Evolutionary conservation across 2,113 vertebrate species (phyloP), one percentile per base, ranked within the genome.

Genomic region (Muntiacus reevesi): DNA sequence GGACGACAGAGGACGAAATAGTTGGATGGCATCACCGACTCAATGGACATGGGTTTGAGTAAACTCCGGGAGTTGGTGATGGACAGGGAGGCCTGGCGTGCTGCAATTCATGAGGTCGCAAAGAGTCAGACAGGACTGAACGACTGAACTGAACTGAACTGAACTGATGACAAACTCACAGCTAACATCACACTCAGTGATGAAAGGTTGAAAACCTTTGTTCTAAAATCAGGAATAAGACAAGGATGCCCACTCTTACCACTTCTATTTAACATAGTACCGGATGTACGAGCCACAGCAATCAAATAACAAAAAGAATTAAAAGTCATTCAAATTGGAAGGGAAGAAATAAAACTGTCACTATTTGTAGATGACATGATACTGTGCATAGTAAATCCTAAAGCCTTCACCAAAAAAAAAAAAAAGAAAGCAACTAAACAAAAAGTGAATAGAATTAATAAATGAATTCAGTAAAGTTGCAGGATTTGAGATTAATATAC

Each of bases 101-200:
- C 33, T 67, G 64, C 2, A 0, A 0, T 36, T 36, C 33, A 36
- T 67, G 64, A n/a, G 64, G 17, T 36, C 64, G 19, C 64, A 71
- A 36, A 71, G n/a, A 21, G 64, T 71, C 1, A 0, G n/a, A 71
- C n/a, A 71, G 0, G 1, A 67, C 33, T 21, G n/a, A 67, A 8
- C 0, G 0, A 11, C 17, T 67, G 64, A 67, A 67, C 33, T 52
- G 52, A 40, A n/a, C n/a, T n/a, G n/a, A 52, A 52, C 52, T 67
- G 17, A 71, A 45, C 43, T 15, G 43, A 78, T 78, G 14, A 30
- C 43, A 78, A 5, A 47, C 14, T 28, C 74, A 17, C 43, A 78
- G 74, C 25, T 47, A 47, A 78, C 43, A 78, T 47, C 74, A 78
- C 45, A 78, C 14, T 78, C 43, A 47, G 25, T 30, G 43, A 78